phyloP scores from a whole-genome alignment of 2,888 invertebrate species.

The Tanaodytes sp. region DNA sequence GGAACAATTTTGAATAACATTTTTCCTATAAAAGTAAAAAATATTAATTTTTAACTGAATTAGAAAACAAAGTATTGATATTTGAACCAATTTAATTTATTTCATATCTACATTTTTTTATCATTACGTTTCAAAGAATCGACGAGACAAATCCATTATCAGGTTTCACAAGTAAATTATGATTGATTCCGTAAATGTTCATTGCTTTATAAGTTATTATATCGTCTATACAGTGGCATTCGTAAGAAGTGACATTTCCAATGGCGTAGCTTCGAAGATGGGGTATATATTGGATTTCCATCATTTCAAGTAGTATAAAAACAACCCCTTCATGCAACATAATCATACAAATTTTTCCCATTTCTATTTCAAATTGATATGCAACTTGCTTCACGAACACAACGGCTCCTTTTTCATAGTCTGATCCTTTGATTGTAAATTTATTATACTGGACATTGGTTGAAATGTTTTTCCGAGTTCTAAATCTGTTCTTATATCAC shows the following conservation, averaged over 20 bases:
- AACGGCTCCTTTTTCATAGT: constrained; percentile 29
- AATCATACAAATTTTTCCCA: neutral
- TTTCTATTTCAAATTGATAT: neutral
- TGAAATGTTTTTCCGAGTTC: constrained; percentile 1
- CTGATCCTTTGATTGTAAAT: constrained; percentile 31
- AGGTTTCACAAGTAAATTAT: neutral
- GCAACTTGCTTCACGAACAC: neutral
- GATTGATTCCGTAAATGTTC: constrained; percentile 23
- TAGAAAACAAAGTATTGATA: too few relatives aligned
- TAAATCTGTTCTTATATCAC: constrained; percentile 3
- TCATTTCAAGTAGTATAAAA: neutral
- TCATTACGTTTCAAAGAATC: too few relatives aligned
- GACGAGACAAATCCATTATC: neutral
- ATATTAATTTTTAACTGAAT: too few relatives aligned
- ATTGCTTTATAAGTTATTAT: constrained; percentile 41
- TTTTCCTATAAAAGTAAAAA: too few relatives aligned
- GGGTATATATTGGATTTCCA: neutral
- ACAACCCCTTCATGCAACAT: neutral
- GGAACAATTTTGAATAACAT: too few relatives aligned
- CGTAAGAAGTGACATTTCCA: constrained; percentile 23
- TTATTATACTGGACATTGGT: too few relatives aligned
- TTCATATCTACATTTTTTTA: too few relatives aligned
- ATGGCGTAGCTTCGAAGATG: constrained; percentile 18
- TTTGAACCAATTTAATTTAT: too few relatives aligned
- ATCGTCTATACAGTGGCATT: constrained; percentile 28